Evolutionary conservation across 2,113 vertebrate species (phyloP).

Genomic region (Alligator sinensis): DNA sequence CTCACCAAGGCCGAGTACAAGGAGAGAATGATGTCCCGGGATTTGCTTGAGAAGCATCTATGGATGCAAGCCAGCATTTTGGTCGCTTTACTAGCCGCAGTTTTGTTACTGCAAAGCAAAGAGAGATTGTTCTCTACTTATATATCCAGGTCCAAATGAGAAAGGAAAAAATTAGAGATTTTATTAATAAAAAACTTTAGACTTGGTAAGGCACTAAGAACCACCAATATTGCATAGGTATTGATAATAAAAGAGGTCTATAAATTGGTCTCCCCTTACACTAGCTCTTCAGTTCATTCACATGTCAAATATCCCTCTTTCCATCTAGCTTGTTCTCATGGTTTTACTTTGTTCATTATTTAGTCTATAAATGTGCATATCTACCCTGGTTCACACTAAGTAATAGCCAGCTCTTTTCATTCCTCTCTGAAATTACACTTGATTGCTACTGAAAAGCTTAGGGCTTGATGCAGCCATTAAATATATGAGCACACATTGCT

Average conservation of each 20-base stretch:
- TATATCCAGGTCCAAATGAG: conserved; percentile 18
- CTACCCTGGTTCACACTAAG: too few species aligned
- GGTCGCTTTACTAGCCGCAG: background rate
- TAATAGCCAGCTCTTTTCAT: background rate
- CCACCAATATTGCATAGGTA: background rate
- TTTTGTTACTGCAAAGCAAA: background rate
- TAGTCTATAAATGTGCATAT: too few species aligned
- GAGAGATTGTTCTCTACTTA: background rate
- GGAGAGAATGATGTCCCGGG: too few species aligned
- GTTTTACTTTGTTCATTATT: too few species aligned
- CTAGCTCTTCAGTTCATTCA: background rate
- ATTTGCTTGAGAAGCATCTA: too few species aligned
- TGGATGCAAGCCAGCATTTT: too few species aligned
- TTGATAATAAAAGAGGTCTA: background rate
- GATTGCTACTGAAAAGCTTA: background rate
- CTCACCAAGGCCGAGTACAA: too few species aligned
- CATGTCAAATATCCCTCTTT: background rate
- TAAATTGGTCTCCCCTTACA: background rate
- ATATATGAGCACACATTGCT: background rate
- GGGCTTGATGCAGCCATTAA: background rate
- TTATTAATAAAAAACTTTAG: background rate
- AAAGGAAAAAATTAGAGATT: background rate
- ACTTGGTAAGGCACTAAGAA: background rate
- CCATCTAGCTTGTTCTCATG: background rate
- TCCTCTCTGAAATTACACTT: background rate